These are phyloP conservation scores for Anagyrus pseudococci DNA, from an alignment of 2,888 invertebrate species.

Conservation along the genomic window DNA sequence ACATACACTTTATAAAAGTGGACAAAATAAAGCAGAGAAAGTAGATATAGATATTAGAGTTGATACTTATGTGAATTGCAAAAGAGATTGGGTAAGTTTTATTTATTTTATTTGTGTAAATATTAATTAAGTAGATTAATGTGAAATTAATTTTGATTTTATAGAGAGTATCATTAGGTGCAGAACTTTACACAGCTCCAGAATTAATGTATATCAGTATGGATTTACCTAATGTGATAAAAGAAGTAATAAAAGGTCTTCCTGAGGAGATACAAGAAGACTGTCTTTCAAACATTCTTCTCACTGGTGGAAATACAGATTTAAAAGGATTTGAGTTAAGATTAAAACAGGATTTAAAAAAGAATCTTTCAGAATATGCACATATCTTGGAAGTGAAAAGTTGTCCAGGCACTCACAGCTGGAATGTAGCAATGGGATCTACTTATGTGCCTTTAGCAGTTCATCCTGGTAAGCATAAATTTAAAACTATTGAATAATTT, in stretches of 20 bases:
- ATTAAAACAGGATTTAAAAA: conserved; percentile 57
- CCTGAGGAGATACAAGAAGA: conserved; percentile 55
- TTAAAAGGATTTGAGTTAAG: conserved; percentile 58
- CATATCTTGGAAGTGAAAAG: conserved; percentile 57
- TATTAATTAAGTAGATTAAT: too few species aligned
- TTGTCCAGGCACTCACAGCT: conserved; percentile 58
- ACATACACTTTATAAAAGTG: conserved; percentile 38
- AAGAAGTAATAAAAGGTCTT: conserved; percentile 56
- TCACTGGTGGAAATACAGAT: conserved; percentile 62
- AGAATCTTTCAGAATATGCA: conserved; percentile 57
- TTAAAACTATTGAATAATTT: not conserved
- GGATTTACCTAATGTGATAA: conserved; percentile 58
- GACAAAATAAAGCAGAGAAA: conserved; percentile 46
- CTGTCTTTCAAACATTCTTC: conserved; percentile 59
- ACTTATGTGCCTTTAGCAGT: conserved; percentile 59
- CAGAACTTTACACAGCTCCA: conserved; percentile 60
- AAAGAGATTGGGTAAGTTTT: conserved; percentile 54
- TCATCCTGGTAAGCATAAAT: conserved; percentile 52
- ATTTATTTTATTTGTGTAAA: conserved; percentile 9
- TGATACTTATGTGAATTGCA: conserved; percentile 55
- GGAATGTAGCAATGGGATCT: conserved; percentile 62
- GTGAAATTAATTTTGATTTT: conserved; percentile 35
- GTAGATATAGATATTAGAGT: conserved; percentile 56
- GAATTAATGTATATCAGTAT: conserved; percentile 61
- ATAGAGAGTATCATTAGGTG: conserved; percentile 58